These are phyloP conservation scores for Hyperoplus immaculatus DNA, from an alignment of 2,797 vertebrate genomes.

Conservation along the genomic window DNA sequence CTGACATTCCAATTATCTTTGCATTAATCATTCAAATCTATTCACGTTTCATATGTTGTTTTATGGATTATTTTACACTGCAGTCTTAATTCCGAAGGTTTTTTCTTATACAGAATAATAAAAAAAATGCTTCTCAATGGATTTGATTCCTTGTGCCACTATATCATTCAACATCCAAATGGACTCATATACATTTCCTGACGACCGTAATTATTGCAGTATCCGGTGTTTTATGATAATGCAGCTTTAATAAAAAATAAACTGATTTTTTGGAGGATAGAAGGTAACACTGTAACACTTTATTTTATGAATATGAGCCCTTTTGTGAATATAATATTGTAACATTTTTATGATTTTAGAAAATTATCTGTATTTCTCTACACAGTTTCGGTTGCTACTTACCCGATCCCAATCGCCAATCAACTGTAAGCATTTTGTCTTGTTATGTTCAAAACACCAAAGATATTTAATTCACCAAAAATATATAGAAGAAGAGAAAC, in stretches of 20 bases:
- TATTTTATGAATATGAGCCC: constrained; percentile 14
- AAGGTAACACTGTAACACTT: constrained; percentile 10
- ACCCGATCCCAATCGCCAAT: background rate
- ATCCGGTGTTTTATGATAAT: constrained; percentile 38
- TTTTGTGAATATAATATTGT: background rate
- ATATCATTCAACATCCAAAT: constrained; percentile 63
- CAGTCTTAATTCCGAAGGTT: constrained; percentile 40
- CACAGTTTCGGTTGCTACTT: background rate
- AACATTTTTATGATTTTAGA: background rate
- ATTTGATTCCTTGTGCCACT: constrained; percentile 62
- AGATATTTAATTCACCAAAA: background rate
- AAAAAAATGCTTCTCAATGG: constrained; percentile 66
- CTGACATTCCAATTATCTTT: constrained; percentile 81
- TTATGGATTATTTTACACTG: constrained; percentile 71
- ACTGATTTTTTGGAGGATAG: constrained; percentile 22
- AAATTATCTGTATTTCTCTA: background rate
- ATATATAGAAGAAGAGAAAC: background rate
- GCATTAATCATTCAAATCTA: constrained; percentile 82
- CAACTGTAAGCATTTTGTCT: background rate
- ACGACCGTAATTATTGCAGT: constrained; percentile 30
- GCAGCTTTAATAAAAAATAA: constrained; percentile 45
- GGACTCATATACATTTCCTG: constrained; percentile 36
- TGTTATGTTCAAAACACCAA: background rate
- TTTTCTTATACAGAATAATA: constrained; percentile 68
- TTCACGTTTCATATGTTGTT: constrained; percentile 78